Evolutionary conservation across 1,140 invertebrate genomes (phyloP).

Genomic region (Drosophila arizonae): DNA sequence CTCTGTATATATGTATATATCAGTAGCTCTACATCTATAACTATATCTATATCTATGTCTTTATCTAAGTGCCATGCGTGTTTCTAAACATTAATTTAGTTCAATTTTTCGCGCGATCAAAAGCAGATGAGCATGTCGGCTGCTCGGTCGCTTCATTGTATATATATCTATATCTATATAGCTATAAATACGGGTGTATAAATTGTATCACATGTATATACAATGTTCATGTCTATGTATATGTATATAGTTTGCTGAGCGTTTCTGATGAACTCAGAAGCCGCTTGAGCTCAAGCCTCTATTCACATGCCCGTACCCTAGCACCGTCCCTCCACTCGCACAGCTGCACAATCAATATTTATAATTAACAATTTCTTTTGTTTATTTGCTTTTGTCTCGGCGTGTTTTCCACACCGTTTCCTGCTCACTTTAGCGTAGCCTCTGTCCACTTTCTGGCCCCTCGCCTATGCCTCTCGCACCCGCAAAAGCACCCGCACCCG

Average conservation of each 20-base stretch:
- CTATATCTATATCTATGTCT: constrained; percentile 12
- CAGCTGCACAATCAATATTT: constrained; percentile 76
- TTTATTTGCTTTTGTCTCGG: constrained; percentile 67
- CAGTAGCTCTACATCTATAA: background rate
- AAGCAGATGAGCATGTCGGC: constrained; percentile 75
- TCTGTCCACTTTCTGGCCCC: constrained; percentile 21
- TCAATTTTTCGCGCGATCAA: constrained; percentile 79
- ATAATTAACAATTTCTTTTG: constrained; percentile 79
- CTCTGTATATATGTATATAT: constrained; percentile 5
- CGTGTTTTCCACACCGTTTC: constrained; percentile 55
- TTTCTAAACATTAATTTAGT: constrained; percentile 75
- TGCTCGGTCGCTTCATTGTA: constrained; percentile 45
- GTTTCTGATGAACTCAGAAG: constrained; percentile 64
- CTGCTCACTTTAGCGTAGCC: constrained; percentile 76
- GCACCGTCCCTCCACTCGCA: constrained; percentile 11
- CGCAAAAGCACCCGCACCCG: constrained; percentile 11
- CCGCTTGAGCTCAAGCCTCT: constrained; percentile 20
- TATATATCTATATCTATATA: constrained; percentile 39
- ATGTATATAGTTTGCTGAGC: background rate
- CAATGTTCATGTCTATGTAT: background rate
- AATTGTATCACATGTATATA: constrained; percentile 54
- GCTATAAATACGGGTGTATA: constrained; percentile 49
- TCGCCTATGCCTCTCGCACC: background rate
- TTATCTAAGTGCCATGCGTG: constrained; percentile 62
- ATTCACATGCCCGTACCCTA: constrained; percentile 8